Conservation (phyloP, 1,140 invertebrate species). For the Drosophila micromelanica region DNA sequence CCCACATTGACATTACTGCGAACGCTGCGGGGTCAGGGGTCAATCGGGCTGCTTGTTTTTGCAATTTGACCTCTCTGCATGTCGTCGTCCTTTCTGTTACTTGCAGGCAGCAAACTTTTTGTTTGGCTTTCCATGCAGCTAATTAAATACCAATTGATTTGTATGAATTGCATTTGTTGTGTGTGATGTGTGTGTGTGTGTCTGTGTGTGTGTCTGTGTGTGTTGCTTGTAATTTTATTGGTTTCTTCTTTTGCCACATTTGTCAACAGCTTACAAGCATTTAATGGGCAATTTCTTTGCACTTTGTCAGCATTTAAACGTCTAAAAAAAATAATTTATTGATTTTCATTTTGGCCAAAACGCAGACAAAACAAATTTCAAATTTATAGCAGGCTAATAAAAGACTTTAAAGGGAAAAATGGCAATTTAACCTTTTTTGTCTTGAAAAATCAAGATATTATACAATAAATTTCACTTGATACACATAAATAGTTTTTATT, state of each 20-base stretch:
- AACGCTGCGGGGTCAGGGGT: not conserved
- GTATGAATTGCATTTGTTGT: constrained; percentile 23
- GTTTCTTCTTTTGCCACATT: constrained; percentile 14
- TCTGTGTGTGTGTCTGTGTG: not conserved
- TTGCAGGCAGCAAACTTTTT: constrained; percentile 2
- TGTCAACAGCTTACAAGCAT: constrained; percentile 29
- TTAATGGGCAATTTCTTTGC: constrained; percentile 29
- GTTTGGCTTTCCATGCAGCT: constrained; percentile 28
- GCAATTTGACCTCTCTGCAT: not conserved
- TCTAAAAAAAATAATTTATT: constrained; percentile 38
- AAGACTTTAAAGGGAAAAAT: not conserved
- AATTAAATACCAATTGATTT: constrained; percentile 52
- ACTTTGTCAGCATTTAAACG: constrained; percentile 12
- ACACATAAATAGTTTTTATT: too few relatives aligned
- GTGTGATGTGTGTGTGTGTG: constrained; percentile 1
- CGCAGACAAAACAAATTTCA: not conserved
- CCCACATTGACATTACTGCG: not conserved
- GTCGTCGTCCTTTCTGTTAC: not conserved
- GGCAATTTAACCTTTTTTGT: too few relatives aligned
- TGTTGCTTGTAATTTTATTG: constrained; percentile 19
- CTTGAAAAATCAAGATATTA: too few relatives aligned
- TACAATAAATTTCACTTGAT: too few relatives aligned
- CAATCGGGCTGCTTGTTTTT: not conserved
- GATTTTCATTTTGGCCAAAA: constrained; percentile 30
- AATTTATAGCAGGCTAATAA: not conserved